Evolutionary conservation across 2,113 vertebrate species (phyloP).

Genomic region (Micronycteris hirsuta): DNA sequence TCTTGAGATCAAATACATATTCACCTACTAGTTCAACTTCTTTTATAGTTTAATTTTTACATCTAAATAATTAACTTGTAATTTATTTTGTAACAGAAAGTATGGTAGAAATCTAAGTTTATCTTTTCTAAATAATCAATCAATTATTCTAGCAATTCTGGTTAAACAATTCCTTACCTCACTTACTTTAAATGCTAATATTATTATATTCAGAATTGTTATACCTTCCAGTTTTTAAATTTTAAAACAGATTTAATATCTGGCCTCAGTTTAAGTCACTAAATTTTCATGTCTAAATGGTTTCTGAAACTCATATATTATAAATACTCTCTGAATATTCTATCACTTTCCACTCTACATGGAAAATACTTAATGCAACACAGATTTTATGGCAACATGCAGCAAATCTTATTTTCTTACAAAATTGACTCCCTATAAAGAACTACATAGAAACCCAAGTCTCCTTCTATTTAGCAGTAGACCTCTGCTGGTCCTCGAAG

Average conservation of each 20-base stretch:
- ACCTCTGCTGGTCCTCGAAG: background rate
- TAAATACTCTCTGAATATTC: background rate
- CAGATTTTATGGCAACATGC: background rate
- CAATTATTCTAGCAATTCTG: background rate
- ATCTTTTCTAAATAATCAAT: background rate
- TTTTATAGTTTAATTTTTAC: background rate
- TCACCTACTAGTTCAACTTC: background rate
- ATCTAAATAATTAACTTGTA: background rate
- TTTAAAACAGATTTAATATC: background rate
- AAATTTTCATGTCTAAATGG: background rate
- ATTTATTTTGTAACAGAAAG: background rate
- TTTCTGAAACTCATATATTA: conserved; percentile 25
- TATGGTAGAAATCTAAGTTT: background rate
- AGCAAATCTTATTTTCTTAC: conserved; percentile 16
- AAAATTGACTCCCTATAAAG: background rate
- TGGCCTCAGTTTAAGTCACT: background rate
- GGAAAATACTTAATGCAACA: background rate
- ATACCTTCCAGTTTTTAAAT: background rate
- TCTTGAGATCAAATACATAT: background rate
- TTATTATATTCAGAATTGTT: background rate
- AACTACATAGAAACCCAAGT: background rate
- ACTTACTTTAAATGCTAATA: background rate
- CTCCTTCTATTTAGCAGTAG: background rate
- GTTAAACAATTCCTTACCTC: background rate
- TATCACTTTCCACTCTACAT: background rate